These are phyloP conservation scores for Trichopoda pennipes DNA, from an alignment of 2,888 invertebrate genomes.

Conservation along the genomic window DNA sequence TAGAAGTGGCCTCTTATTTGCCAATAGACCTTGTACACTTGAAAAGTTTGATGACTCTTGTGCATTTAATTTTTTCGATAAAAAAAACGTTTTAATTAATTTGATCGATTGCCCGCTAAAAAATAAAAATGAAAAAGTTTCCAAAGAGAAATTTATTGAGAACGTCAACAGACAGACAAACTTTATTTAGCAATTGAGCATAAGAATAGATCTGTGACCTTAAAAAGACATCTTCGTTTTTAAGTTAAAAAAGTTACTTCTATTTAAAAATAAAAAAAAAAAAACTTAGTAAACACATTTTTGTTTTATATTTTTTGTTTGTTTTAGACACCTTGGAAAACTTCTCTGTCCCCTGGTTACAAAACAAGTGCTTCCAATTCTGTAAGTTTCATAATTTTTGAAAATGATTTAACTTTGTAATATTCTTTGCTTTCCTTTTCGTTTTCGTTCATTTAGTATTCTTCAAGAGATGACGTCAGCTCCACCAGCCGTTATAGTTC, in stretches of 20 bases:
- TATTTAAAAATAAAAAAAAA: too few relatives aligned
- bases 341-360: slow-evolving; percentile 77
- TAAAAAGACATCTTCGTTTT: too few relatives aligned
- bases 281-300: too few relatives aligned
- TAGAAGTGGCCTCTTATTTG: slow-evolving; percentile 27
- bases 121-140: not conserved
- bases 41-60: slow-evolving; percentile 46
- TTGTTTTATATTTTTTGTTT: not conserved
- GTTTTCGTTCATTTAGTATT: slow-evolving; percentile 78
- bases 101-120: not conserved
- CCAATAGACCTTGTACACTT: slow-evolving; percentile 57
- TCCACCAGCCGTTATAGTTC: slow-evolving; percentile 76
- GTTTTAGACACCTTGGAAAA: slow-evolving; percentile 79
- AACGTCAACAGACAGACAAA: not conserved
- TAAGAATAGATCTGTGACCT: too few relatives aligned
- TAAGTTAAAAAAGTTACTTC: too few relatives aligned
- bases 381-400: slow-evolving; percentile 71
- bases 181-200: not conserved
- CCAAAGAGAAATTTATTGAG: not conserved
- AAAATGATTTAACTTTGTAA: fast-evolving
- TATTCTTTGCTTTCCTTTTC: slow-evolving; percentile 7
- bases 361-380: slow-evolving; percentile 75
- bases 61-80: slow-evolving; percentile 46
- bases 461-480: slow-evolving; percentile 76
- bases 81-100: slow-evolving; percentile 26